A percentile compares a stretch with the other conserved stretches of the same genome.
phyloP scores from a whole-genome alignment of 2,888 invertebrate species.

The Sarcophaga caerulescens region DNA sequence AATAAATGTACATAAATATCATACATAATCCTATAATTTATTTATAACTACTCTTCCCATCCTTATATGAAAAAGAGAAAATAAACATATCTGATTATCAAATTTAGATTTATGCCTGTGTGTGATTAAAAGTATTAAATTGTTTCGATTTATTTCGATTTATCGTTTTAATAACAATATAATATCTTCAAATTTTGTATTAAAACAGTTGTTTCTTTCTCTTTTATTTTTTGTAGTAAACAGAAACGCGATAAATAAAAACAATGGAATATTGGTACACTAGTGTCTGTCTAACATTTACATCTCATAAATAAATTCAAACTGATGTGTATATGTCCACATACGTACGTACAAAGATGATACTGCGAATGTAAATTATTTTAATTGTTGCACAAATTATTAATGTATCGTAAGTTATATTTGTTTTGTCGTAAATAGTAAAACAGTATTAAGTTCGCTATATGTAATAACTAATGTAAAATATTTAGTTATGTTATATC shows the following conservation, averaged over 20 bases:
- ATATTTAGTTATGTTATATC: too few species aligned
- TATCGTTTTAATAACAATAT: too few species aligned
- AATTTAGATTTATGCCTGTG: neutral
- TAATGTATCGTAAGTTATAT: too few species aligned
- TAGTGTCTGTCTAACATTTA: conserved; percentile 5
- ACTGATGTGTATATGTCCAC: too few species aligned
- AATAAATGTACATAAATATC: conserved; percentile 25
- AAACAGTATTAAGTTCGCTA: too few species aligned
- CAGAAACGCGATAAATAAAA: conserved; percentile 76
- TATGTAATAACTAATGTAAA: too few species aligned
- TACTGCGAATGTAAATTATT: too few species aligned
- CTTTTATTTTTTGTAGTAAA: conserved; percentile 74
- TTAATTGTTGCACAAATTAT: too few species aligned
- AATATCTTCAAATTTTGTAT: neutral
- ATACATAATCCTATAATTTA: neutral
- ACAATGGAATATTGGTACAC: conserved; percentile 46
- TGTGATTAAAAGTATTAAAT: too few species aligned
- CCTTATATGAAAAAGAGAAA: neutral
- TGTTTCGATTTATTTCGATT: too few species aligned
- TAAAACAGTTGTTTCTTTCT: conserved; percentile 33
- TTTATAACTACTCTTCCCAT: neutral
- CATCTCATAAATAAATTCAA: neutral
- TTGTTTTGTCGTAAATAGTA: too few species aligned
- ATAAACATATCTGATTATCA: neutral
- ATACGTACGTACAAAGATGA: too few species aligned